These are phyloP conservation scores for Sebastes elongatus DNA, from an alignment of 2,797 vertebrate genomes.

Conservation along the genomic window DNA sequence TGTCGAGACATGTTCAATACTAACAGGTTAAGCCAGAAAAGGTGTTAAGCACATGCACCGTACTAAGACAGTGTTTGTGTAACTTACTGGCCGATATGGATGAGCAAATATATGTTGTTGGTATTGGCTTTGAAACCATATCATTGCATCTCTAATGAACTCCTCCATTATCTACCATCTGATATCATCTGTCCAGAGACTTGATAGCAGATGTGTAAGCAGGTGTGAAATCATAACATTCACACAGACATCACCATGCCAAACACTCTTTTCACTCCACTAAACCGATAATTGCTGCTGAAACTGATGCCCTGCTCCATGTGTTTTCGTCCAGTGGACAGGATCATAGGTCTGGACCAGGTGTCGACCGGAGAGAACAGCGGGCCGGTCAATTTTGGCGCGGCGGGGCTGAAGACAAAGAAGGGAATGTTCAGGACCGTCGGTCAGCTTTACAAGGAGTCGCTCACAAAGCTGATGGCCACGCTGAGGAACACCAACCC, in stretches of 20 bases:
- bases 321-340: constrained; percentile 83
- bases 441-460: constrained; percentile 94
- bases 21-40: constrained; percentile 21
- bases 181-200: constrained; percentile 30
- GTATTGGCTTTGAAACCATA: background rate
- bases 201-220: constrained; percentile 29
- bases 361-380: constrained; percentile 87
- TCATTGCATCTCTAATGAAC: constrained; percentile 34
- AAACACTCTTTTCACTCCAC: background rate
- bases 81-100: background rate
- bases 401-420: constrained; percentile 88
- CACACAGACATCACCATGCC: background rate
- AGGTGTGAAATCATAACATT: constrained; percentile 22
- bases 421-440: constrained; percentile 94
- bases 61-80: background rate
- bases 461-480: constrained; percentile 92
- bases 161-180: constrained; percentile 17
- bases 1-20: constrained; percentile 31
- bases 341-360: constrained; percentile 91
- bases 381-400: constrained; percentile 83
- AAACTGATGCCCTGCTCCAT: constrained; percentile 1
- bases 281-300: background rate
- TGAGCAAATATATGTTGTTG: background rate
- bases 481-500: constrained; percentile 94
- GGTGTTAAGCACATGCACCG: background rate